Base-by-base conservation (phyloP, 2,797 vertebrate genomes). In the Perodicticus potto region DNA sequence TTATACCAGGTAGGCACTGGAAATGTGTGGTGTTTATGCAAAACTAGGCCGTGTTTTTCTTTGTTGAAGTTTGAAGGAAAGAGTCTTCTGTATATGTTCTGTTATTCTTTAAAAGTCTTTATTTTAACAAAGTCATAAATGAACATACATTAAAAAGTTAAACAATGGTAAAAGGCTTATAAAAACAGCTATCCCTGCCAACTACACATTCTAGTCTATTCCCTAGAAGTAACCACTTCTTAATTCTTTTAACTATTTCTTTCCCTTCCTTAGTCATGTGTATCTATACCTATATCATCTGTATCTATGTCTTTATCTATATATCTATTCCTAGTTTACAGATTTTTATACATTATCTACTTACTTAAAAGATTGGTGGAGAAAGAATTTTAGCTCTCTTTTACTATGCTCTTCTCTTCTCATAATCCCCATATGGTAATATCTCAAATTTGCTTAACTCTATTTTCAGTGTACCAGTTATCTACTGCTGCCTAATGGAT, bases 1-100 rank as follows among this genome's bases (percentile, higher is more conserved):
- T 94, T 94, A 93, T n/a, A 82, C 34, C 11, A 22, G 72, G 40
- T 93, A 63, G 77, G 78, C 29, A 25, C 7, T 43, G 29, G 61
- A 88, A 76, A 93, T 76, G 53, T 72, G 45, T 67, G n/a, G 55
- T 81, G 17, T 93, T 94, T 87, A 65, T 81, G 73, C 37, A 90
- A 49, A 85, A 17, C 53, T 43, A 59, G 83, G 37, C 67, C 34
- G 6, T 61, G 67, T 29, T 61, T 78, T 63, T 59, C 61, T 77
- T 84, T 91, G 67, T 88, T 77, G 27, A 90, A 95, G 70, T 63
- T 78, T 40, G 11, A 45, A 77, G 55, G 45, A 40, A 87, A 83
- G 55, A 88, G 63, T 87, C 55, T 96, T 86, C 19, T 45, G 14
- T 34, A 29, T 69, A 23, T 74, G 53, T 87, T 94, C 78, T 93